These are phyloP conservation scores for Amphipoea oculea DNA, from an alignment of 2,888 invertebrate species.

Conservation along the genomic window DNA sequence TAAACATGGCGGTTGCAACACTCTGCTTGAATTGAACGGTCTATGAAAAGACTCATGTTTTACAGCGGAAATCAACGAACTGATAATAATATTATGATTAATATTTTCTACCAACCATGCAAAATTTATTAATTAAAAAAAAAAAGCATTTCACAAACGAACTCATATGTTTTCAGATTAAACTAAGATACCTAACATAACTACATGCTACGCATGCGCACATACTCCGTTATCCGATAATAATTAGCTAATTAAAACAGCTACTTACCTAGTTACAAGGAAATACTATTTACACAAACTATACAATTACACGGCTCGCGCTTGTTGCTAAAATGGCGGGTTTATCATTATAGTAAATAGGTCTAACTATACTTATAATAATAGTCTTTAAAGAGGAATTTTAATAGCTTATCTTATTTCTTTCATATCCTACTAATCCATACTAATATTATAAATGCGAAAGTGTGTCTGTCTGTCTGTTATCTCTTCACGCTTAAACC, in stretches of 20 bases:
- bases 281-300: slow-evolving; percentile 50
- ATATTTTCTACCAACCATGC: neutral
- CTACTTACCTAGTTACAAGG: slow-evolving; percentile 42
- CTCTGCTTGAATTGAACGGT: too few species aligned
- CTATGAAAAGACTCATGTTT: neutral
- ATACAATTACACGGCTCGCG: slow-evolving; percentile 38
- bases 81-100: neutral
- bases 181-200: slow-evolving; percentile 32
- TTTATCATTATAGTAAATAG: slow-evolving; percentile 23
- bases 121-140: neutral
- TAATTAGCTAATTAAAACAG: slow-evolving; percentile 52
- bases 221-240: slow-evolving; percentile 46
- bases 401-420: neutral
- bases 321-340: slow-evolving; percentile 26
- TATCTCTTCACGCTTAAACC: too few species aligned
- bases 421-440: neutral
- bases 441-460: too few species aligned
- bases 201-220: slow-evolving; percentile 24
- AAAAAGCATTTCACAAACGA: slow-evolving; percentile 1
- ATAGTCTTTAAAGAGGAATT: slow-evolving; percentile 8
- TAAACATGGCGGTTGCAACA: too few species aligned
- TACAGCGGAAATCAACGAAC: slow-evolving; percentile 5
- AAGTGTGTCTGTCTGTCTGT: too few species aligned
- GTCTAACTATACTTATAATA: slow-evolving; percentile 17
- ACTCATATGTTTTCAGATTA: slow-evolving; percentile 22